These are phyloP conservation scores for Sakesphorus luctuosus DNA, from an alignment of 2,113 vertebrate genomes.

Conservation along the genomic window DNA sequence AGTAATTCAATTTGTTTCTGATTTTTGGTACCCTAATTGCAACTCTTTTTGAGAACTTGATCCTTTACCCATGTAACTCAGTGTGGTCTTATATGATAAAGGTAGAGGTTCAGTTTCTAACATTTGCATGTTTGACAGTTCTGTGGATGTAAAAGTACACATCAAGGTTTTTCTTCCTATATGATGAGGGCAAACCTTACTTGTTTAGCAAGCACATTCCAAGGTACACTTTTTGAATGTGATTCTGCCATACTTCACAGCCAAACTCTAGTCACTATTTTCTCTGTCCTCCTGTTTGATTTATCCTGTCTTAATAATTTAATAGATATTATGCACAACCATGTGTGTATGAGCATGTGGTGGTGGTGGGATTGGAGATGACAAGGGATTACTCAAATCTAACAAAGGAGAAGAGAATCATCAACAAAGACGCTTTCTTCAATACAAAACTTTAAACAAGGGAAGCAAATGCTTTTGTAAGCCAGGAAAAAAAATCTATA, in stretches of 20 bases:
- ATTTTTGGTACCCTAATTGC: not conserved
- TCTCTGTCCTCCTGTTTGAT: not conserved
- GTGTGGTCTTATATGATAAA: not conserved
- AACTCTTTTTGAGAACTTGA: not conserved
- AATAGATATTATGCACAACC: not conserved
- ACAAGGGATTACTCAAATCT: not conserved
- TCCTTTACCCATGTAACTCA: not conserved
- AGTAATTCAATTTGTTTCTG: not conserved
- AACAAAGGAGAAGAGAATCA: not conserved
- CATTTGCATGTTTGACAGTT: not conserved
- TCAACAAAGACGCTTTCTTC: not conserved
- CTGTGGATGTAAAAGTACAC: not conserved
- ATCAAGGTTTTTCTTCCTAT: not conserved
- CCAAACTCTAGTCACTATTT: not conserved
- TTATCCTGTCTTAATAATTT: not conserved
- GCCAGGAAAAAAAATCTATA: not conserved
- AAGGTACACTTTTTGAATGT: not conserved
- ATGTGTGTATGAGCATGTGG: rapidly evolving
- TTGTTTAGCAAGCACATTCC: not conserved
- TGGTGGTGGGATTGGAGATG: not conserved
- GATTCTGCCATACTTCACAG: not conserved
- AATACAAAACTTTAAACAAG: not conserved
- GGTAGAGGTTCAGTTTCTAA: not conserved
- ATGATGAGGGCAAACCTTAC: not conserved
- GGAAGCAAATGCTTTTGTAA: not conserved